Base-by-base conservation (phyloP, 2,888 invertebrate genomes). In the Hemithea aestivaria region DNA sequence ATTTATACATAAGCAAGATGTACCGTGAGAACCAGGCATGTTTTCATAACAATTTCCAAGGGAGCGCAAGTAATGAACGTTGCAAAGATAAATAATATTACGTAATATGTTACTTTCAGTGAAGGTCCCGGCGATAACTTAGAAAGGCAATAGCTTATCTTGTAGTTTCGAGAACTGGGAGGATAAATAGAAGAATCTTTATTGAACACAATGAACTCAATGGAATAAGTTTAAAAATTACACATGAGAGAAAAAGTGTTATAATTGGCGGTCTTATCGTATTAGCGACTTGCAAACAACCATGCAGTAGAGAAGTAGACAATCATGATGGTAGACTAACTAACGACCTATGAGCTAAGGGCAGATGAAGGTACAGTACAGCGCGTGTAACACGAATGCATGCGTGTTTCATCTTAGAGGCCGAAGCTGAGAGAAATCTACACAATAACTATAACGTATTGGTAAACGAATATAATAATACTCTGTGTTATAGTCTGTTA, bases 361-460 rank as follows among this genome's bases (percentile, higher is more conserved):
- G 10, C 40, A 35, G 22, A 35, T 21, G 7, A 23, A 30, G 20
- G 12, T 29, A 28, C 31, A 21, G 23, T 26, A 29, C 33, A 32
- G 20, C 44, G 68, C 68, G 68, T 69, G 68, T 61, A 66, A 56
- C 66, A 67, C 66, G 67, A 71, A 65, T 55, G 55, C 56, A 52
- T 55, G 45, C 51, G 51, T 52, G 51, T 48, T 70, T 73, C 76
- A 71, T 76, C 73, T 66, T 63, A 56, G 66, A 64, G 70, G 75
- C 64, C 79, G 77, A 72, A 76, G 81, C 66, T 70, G 53, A 75
- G 81, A 73, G 83, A 84, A 83, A 87, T 81, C 85, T 76, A 68
- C 65, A 63, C 51, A 61, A 61, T 16, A 16, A 16, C 16, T 4
- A 5, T 4, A 4, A 16, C 16, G 5, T 16, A 16, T n/a, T n/a